Percentiles rank a stretch among this genome's conserved stretches.
phyloP scores from a whole-genome alignment of 2,888 invertebrate genomes.

The Anodontia alba region DNA sequence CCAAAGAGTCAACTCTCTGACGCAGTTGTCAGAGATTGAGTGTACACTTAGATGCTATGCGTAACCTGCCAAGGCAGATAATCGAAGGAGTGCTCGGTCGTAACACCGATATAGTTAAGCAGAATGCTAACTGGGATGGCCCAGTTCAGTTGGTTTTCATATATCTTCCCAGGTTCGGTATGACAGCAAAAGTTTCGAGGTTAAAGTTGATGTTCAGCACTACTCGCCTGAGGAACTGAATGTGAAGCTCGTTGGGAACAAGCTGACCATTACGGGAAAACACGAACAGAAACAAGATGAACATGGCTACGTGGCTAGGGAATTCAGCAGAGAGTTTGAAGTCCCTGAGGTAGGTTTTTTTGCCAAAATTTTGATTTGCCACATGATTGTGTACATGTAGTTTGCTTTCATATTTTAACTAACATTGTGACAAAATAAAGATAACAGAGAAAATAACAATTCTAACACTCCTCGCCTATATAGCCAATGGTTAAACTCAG shows the following conservation, averaged over 20 bases:
- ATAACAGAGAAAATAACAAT: too few relatives aligned
- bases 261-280: slow-evolving; percentile 70
- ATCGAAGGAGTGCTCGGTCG: too few relatives aligned
- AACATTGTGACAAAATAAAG: too few relatives aligned
- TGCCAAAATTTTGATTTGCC: background rate
- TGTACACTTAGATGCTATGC: too few relatives aligned
- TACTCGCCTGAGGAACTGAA: slow-evolving; percentile 66
- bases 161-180: slow-evolving; percentile 55
- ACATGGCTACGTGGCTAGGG: slow-evolving; percentile 63
- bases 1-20: too few relatives aligned
- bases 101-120: too few relatives aligned
- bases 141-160: too few relatives aligned
- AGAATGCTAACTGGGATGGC: too few relatives aligned
- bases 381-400: background rate
- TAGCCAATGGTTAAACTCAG: too few relatives aligned
- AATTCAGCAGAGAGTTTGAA: slow-evolving; percentile 65
- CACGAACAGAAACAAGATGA: slow-evolving; percentile 69
- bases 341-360: slow-evolving; percentile 69
- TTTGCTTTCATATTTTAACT: slow-evolving; percentile 1
- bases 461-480: too few relatives aligned
- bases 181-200: slow-evolving; percentile 58
- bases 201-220: slow-evolving; percentile 66
- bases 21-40: too few relatives aligned
- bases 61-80: too few relatives aligned
- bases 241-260: slow-evolving; percentile 60